A percentile compares a stretch with the other conserved stretches of the same genome.
These are phyloP conservation scores for Actias luna DNA, from an alignment of 2,888 invertebrate genomes.

Conservation along the genomic window DNA sequence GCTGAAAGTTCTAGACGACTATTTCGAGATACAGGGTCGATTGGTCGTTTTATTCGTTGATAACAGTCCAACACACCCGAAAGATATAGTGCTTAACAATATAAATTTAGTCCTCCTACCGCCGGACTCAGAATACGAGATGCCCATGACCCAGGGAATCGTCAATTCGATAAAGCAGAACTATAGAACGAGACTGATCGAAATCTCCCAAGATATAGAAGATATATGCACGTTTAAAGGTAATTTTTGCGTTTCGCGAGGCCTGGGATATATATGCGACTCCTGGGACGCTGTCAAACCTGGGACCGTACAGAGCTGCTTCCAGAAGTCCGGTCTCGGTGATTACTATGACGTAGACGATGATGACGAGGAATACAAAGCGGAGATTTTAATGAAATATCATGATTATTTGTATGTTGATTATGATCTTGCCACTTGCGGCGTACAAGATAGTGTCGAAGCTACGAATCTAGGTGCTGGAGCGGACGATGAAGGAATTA, in stretches of 20 bases:
- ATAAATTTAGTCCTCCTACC: constrained; percentile 24
- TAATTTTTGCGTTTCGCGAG: constrained; percentile 5
- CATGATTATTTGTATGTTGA: constrained; percentile 18
- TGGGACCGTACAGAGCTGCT: constrained; percentile 13
- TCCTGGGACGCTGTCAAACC: constrained; percentile 16
- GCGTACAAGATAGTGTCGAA: constrained; percentile 5
- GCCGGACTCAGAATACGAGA: constrained; percentile 14
- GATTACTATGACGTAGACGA: constrained; percentile 19
- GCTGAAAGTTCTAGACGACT: constrained; percentile 25
- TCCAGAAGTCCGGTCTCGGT: constrained; percentile 19
- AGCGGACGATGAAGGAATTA: not conserved
- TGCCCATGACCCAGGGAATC: constrained; percentile 20
- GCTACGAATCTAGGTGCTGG: not conserved
- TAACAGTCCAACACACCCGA: constrained; percentile 35
- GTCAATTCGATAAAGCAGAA: constrained; percentile 18
- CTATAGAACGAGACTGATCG: constrained; percentile 19
- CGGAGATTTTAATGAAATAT: constrained; percentile 16
- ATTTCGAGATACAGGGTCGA: constrained; percentile 28
- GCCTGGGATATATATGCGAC: not conserved
- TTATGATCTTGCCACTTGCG: constrained; percentile 15
- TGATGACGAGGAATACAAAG: constrained; percentile 19
- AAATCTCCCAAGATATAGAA: constrained; percentile 12
- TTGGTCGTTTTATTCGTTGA: constrained; percentile 37
- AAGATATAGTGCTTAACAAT: constrained; percentile 24
- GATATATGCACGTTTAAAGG: constrained; percentile 8